Conservation (phyloP, 2,888 invertebrate species). For the Globia sparganii region DNA sequence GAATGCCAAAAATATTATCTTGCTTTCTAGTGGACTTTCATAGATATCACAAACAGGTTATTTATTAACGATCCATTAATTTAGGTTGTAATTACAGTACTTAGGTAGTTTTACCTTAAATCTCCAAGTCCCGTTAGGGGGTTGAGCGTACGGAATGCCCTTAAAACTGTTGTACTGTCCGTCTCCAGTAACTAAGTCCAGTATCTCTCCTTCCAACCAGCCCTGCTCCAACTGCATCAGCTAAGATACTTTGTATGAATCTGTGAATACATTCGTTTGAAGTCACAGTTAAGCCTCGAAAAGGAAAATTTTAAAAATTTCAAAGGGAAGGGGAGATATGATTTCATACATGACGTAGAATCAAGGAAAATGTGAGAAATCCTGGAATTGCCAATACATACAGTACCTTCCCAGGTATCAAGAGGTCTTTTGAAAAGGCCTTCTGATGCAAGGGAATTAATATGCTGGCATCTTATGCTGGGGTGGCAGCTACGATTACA, state of each 20-base stretch:
- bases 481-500: no score
- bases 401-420: no score
- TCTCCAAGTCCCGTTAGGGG: slow-evolving; percentile 17
- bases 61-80: background rate
- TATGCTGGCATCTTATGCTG: no score
- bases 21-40: no score
- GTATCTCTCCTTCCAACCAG: slow-evolving; percentile 22
- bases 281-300: no score
- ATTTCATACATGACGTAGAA: background rate
- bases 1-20: background rate
- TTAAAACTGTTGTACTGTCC: slow-evolving; percentile 33
- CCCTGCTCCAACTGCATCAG: slow-evolving; percentile 29
- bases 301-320: background rate
- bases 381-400: background rate
- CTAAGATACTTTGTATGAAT: slow-evolving; percentile 4
- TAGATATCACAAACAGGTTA: no score
- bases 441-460: no score
- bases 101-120: background rate
- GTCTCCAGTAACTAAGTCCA: slow-evolving; percentile 26
- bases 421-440: no score
- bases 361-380: background rate
- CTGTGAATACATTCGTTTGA: slow-evolving; percentile 14
- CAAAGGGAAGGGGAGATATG: no score
- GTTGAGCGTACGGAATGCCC: slow-evolving; percentile 45
- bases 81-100: background rate